phyloP scores from a whole-genome alignment of 2,888 invertebrate genomes.

The Piscicola geometra region DNA sequence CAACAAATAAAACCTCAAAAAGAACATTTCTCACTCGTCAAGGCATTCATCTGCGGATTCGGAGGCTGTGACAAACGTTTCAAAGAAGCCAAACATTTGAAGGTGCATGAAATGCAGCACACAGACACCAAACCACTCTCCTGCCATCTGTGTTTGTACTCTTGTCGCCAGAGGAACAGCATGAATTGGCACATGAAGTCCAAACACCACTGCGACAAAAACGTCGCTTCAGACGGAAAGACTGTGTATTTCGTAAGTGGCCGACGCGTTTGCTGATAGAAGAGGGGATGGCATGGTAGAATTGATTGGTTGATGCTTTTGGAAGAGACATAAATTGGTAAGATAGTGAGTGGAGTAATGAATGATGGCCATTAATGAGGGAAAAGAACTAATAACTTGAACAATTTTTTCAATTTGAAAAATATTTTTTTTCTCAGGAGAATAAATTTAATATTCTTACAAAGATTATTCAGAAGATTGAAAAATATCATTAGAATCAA shows the following conservation, averaged over 20 bases:
- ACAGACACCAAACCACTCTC: constrained; percentile 43
- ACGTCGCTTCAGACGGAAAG: constrained; percentile 41
- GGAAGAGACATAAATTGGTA: no score
- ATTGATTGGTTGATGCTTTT: no score
- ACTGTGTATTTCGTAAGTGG: constrained; percentile 39
- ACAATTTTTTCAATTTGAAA: no score
- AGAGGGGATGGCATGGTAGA: not conserved
- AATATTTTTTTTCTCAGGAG: no score
- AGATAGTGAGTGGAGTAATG: no score
- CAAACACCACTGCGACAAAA: constrained; percentile 43
- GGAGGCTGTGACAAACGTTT: constrained; percentile 43
- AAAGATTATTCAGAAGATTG: no score
- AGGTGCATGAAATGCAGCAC: constrained; percentile 44
- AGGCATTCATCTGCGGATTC: constrained; percentile 40
- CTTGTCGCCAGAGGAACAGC: constrained; percentile 45
- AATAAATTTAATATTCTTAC: no score
- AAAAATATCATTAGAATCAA: no score
- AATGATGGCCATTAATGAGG: no score
- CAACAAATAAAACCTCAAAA: no score
- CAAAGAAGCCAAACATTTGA: constrained; percentile 44
- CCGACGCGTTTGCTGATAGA: not conserved
- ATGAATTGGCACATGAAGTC: constrained; percentile 47
- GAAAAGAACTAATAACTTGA: no score
- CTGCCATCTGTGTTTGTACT: constrained; percentile 43
- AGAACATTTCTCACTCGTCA: not conserved